These are phyloP conservation scores for Drosophila borborema DNA, from an alignment of 2,888 invertebrate genomes.

Conservation along the genomic window DNA sequence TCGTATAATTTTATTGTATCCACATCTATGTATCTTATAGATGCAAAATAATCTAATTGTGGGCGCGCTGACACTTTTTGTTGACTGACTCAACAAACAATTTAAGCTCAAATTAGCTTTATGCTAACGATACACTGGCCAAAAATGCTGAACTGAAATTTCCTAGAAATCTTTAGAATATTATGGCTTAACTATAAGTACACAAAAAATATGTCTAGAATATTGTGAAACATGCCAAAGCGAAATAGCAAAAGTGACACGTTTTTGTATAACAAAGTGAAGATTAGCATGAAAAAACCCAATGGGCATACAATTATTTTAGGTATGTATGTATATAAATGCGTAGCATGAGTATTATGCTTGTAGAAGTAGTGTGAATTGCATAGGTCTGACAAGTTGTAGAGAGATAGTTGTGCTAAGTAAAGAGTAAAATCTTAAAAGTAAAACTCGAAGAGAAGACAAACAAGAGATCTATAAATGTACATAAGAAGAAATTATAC, in stretches of 20 bases:
- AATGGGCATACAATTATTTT: background rate
- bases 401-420: background rate
- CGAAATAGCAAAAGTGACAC: conserved; percentile 19
- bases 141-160: background rate
- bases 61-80: conserved; percentile 53
- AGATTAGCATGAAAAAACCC: conserved; percentile 21
- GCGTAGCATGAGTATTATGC: background rate
- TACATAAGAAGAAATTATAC: too few relatives aligned
- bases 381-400: background rate
- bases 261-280: conserved; percentile 20
- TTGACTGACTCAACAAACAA: conserved; percentile 42
- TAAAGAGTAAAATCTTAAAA: too few relatives aligned
- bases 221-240: background rate
- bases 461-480: too few relatives aligned
- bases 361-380: background rate
- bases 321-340: background rate
- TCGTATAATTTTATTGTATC: conserved; percentile 38
- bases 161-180: background rate
- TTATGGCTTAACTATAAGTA: background rate
- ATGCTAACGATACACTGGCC: conserved; percentile 51
- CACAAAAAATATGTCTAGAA: background rate
- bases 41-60: conserved; percentile 49
- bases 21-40: conserved; percentile 50
- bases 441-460: too few relatives aligned
- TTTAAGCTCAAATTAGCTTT: conserved; percentile 40